These are phyloP conservation scores for Heliconius charithonia DNA, from an alignment of 2,888 invertebrate genomes.

Conservation along the genomic window DNA sequence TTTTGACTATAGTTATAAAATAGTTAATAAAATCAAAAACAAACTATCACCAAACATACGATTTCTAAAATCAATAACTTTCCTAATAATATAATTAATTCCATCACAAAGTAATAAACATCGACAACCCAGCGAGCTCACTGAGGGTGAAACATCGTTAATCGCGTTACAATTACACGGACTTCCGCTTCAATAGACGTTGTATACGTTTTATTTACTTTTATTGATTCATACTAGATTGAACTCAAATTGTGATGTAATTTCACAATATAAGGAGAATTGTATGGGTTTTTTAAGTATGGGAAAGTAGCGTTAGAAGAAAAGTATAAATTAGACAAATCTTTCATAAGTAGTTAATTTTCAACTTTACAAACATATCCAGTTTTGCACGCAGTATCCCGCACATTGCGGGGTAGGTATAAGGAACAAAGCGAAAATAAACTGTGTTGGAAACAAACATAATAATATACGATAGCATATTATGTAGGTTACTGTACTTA, in stretches of 20 bases:
- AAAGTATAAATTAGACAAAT: too few relatives aligned
- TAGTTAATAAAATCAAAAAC: too few relatives aligned
- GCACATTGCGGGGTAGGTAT: too few relatives aligned
- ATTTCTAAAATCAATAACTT: neutral
- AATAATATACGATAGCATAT: neutral
- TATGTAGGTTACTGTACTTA: too few relatives aligned
- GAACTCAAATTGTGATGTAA: neutral
- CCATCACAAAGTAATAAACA: neutral
- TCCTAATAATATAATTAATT: neutral
- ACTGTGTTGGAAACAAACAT: neutral
- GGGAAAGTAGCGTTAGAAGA: too few relatives aligned
- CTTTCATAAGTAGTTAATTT: too few relatives aligned
- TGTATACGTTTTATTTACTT: neutral
- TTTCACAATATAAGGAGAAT: too few relatives aligned
- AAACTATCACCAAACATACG: neutral
- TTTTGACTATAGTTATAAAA: too few relatives aligned
- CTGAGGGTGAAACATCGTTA: conserved; percentile 15
- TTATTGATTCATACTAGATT: neutral
- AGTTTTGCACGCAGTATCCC: too few relatives aligned
- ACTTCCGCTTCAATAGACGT: neutral
- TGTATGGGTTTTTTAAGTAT: too few relatives aligned
- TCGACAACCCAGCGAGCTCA: neutral
- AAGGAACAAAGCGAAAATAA: conserved; percentile 2
- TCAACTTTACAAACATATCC: too few relatives aligned
- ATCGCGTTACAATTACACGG: conserved; percentile 5